Evolutionary conservation across 2,113 vertebrate species (phyloP).

Genomic region (Mesocricetus auratus): DNA sequence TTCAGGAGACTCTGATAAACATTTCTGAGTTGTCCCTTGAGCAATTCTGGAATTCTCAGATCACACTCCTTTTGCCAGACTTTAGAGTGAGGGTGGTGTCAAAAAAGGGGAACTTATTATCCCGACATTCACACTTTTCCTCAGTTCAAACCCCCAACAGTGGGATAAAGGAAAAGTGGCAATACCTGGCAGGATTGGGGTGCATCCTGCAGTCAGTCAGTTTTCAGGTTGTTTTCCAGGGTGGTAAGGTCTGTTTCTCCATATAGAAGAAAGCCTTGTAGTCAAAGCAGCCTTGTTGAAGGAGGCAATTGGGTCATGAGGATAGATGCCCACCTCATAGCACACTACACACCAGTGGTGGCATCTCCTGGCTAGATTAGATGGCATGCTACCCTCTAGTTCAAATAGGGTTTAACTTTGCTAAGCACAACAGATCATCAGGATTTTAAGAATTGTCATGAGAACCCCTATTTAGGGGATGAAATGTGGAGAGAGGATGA

Average conservation of each 20-base stretch:
- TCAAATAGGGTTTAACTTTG: neutral
- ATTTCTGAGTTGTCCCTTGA: neutral
- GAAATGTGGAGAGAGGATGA: neutral
- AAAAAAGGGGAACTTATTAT: neutral
- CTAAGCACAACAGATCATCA: neutral
- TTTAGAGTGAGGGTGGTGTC: neutral
- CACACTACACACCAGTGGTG: rapidly evolving
- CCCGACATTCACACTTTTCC: neutral
- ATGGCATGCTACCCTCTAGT: too few species aligned
- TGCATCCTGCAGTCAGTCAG: neutral
- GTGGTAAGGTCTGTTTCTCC: neutral
- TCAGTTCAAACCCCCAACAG: neutral
- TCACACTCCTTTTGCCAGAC: neutral
- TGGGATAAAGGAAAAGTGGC: neutral
- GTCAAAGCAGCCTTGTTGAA: neutral
- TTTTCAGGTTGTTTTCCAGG: neutral
- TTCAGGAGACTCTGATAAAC: neutral
- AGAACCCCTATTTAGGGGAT: neutral
- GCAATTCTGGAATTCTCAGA: neutral
- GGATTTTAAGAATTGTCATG: neutral
- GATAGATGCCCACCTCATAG: rapidly evolving
- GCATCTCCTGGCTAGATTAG: neutral
- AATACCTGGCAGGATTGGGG: neutral
- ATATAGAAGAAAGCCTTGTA: neutral
- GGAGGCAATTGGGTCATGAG: neutral